These are phyloP conservation scores for Lycocorax pyrrhopterus DNA, from an alignment of 2,113 vertebrate species.

Conservation along the genomic window DNA sequence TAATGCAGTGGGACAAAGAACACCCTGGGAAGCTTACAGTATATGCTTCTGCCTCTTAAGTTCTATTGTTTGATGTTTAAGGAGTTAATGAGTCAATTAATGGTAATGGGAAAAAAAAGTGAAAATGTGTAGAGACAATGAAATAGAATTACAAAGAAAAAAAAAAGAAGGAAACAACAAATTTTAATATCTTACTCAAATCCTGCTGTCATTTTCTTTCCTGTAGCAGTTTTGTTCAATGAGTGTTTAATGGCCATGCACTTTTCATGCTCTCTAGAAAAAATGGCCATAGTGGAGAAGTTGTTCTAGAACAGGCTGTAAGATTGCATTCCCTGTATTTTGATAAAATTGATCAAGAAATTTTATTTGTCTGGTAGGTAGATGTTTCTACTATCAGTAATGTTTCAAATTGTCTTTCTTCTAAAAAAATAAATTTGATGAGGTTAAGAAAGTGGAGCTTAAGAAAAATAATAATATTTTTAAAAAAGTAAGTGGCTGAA, in stretches of 20 bases:
- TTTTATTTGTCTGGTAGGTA: neutral
- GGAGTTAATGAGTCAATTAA: neutral
- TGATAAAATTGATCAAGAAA: neutral
- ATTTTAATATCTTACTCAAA: neutral
- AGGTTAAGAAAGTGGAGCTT: neutral
- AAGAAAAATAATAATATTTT: neutral
- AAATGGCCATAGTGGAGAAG: neutral
- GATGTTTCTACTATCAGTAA: neutral
- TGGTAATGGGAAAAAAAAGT: neutral
- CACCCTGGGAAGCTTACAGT: neutral
- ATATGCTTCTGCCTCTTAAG: neutral
- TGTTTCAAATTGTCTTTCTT: neutral
- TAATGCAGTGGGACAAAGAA: neutral
- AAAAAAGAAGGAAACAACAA: neutral
- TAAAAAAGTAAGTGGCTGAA: neutral
- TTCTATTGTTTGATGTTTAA: neutral
- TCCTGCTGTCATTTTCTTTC: neutral
- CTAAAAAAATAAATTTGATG: neutral
- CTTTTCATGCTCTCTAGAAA: neutral
- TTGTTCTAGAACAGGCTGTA: neutral
- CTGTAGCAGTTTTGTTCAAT: neutral
- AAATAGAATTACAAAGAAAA: neutral
- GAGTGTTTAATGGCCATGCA: neutral
- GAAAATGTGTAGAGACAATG: neutral
- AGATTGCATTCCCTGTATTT: neutral